Base-by-base conservation (phyloP, 2,113 vertebrate genomes). In the Pituophis catenifer region DNA sequence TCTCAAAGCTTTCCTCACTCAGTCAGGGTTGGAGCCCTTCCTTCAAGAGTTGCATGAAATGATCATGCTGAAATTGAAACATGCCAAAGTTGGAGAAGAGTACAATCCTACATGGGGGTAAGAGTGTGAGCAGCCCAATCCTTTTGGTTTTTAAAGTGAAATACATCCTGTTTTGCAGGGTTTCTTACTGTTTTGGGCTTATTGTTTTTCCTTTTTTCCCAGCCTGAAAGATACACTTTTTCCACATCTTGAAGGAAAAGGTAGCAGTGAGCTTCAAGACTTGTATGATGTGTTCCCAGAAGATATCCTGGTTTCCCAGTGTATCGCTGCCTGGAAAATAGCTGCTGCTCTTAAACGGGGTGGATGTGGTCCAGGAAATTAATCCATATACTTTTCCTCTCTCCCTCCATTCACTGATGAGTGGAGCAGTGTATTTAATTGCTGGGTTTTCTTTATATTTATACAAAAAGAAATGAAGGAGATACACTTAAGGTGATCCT, bases 31-130 rank as follows among this genome's bases (percentile, higher is more conserved):
- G n/a, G 98, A 99, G 62, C 52, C 91, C 55, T 99, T 99, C 96
- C 97, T 99, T 86, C 96, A 99, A 95, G 99, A 99, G 97, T 98
- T 99, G 94, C 99, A 99, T 0, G 99, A 99, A 95, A 98, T 99
- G 97, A 98, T 99, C 7, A 3, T 98, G 93, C 94, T 99, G 92
- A 98, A 94, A 85, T 97, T 99, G 58, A 98, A 97, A 94, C 95
- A 38, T 19, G 92, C 96, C 24, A 94, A 55, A 0, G 93, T 97
- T 3, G 97, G 97, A 10, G 96, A 95, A n/a, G 95, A 95, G 1
- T 98, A 94, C 97, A 98, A 4, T 29, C 97, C 98, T 15, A 1
- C 1, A 0, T 99, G 99, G 99, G 95, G 98, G 99, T 99, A 97
- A 95, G 23, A 13, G 33, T 5, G 8, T 57, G 0, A 3, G 5